These are phyloP conservation scores for Furcula furcula DNA, from an alignment of 2,888 invertebrate genomes.

Conservation along the genomic window DNA sequence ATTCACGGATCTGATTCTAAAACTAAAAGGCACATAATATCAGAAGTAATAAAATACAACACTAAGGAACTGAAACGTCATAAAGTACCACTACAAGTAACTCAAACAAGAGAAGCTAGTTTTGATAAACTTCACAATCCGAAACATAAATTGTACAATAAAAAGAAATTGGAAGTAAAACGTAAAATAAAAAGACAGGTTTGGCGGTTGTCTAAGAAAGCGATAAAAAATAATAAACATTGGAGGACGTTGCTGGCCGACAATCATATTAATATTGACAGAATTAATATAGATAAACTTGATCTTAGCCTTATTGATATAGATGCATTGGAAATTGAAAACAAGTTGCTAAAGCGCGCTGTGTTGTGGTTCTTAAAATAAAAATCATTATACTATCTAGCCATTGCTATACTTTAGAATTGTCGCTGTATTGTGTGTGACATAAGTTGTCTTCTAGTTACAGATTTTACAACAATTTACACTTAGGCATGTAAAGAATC, in stretches of 20 bases:
- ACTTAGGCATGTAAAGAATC: no score
- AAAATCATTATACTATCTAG: slow-evolving; percentile 2
- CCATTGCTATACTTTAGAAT: no score
- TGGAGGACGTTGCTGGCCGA: slow-evolving; percentile 31
- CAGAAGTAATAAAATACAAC: slow-evolving; percentile 18
- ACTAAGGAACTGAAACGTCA: slow-evolving; percentile 11
- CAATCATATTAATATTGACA: slow-evolving; percentile 38
- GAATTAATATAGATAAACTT: slow-evolving; percentile 40
- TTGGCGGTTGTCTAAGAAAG: slow-evolving; percentile 37
- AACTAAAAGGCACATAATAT: slow-evolving; percentile 18
- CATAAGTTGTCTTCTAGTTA: no score
- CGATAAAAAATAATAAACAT: slow-evolving; percentile 31
- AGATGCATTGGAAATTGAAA: slow-evolving; percentile 39
- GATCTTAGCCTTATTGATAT: slow-evolving; percentile 38
- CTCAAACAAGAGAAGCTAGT: slow-evolving; percentile 13
- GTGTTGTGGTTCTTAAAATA: slow-evolving; percentile 40
- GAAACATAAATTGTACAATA: slow-evolving; percentile 1
- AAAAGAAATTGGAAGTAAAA: slow-evolving; percentile 28
- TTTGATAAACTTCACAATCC: not conserved
- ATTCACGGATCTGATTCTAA: slow-evolving; percentile 16
- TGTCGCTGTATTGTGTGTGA: no score
- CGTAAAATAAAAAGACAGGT: slow-evolving; percentile 30
- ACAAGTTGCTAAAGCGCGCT: slow-evolving; percentile 34
- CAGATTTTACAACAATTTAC: no score
- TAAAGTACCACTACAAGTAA: slow-evolving; percentile 3